Evolutionary conservation across 35 echinoderm and acorn worm species (phyloP).

Genomic region (Ophiothrix spiculata): DNA sequence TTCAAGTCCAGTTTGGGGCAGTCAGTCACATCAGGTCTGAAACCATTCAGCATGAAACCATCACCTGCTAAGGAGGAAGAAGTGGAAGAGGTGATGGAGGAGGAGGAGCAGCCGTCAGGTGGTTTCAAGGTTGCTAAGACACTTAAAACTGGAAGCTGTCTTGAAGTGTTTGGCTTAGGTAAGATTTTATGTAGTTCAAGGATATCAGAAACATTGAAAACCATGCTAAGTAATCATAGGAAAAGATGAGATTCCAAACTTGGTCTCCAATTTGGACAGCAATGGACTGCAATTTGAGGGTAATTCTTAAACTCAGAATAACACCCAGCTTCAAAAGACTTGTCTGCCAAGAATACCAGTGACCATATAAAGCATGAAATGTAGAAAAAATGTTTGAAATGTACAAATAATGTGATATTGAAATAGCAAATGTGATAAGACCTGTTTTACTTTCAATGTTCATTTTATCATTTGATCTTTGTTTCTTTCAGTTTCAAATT

Average conservation of each 20-base stretch:
- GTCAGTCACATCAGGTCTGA: background rate
- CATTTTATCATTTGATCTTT: background rate
- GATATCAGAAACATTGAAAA: too few species aligned
- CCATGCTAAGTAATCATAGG: too few species aligned
- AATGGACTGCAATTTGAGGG: too few species aligned
- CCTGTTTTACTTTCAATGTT: background rate
- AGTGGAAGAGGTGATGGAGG: slow-evolving; percentile 40
- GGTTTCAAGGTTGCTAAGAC: slow-evolving; percentile 72
- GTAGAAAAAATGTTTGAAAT: too few species aligned
- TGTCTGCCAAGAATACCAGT: too few species aligned
- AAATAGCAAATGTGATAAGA: background rate
- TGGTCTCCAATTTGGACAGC: too few species aligned
- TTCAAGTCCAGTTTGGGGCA: background rate
- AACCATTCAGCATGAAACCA: background rate
- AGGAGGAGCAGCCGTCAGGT: slow-evolving; percentile 29
- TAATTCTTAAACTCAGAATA: too few species aligned
- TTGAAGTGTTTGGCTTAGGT: slow-evolving; percentile 81
- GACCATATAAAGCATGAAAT: too few species aligned
- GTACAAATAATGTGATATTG: background rate
- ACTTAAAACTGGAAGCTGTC: slow-evolving; percentile 82
- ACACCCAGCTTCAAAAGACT: too few species aligned
- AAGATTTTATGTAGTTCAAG: slow-evolving; percentile 38
- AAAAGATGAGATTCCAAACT: too few species aligned
- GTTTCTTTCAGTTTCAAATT: background rate
- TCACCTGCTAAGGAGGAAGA: background rate